A percentile compares a stretch with the other conserved stretches of the same genome.
Evolutionary conservation across 2,888 invertebrate species (phyloP).

Genomic region (Cyclophora punctaria): DNA sequence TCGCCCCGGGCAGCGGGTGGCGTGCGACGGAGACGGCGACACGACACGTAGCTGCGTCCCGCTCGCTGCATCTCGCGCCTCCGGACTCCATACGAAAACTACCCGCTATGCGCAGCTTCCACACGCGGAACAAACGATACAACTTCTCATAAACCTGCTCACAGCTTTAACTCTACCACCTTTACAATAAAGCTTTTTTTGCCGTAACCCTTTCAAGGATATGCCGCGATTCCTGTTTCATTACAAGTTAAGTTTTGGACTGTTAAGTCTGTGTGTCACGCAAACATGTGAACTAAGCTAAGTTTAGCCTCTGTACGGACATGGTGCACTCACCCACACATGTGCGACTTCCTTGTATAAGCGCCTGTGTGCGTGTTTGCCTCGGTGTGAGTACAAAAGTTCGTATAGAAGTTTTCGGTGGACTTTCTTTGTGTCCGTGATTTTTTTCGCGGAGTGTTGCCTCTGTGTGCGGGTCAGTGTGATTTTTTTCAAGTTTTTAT

Average conservation of each 20-base stretch:
- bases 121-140: constrained; percentile 23
- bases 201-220: constrained; percentile 10
- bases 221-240: constrained; percentile 23
- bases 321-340: constrained; percentile 59
- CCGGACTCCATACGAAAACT: constrained; percentile 71
- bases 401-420: constrained; percentile 71
- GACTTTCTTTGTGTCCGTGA: constrained; percentile 74
- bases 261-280: constrained; percentile 59
- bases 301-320: constrained; percentile 59
- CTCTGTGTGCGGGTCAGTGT: constrained; percentile 66
- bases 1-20: constrained; percentile 64
- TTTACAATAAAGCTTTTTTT: not conserved
- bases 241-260: constrained; percentile 54
- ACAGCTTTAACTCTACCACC: constrained; percentile 15
- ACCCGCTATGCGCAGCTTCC: constrained; percentile 64
- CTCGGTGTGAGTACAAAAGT: constrained; percentile 58
- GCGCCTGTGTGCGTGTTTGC: constrained; percentile 26
- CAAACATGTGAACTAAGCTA: constrained; percentile 51
- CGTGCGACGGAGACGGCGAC: constrained; percentile 36
- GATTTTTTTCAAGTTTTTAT: constrained; percentile 71
- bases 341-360: constrained; percentile 39
- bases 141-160: constrained; percentile 14
- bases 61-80: constrained; percentile 64
- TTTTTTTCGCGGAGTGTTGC: constrained; percentile 60
- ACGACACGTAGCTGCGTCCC: constrained; percentile 38